Conservation (phyloP, 2,797 vertebrate genomes). For the Moxostoma hubbsi region DNA sequence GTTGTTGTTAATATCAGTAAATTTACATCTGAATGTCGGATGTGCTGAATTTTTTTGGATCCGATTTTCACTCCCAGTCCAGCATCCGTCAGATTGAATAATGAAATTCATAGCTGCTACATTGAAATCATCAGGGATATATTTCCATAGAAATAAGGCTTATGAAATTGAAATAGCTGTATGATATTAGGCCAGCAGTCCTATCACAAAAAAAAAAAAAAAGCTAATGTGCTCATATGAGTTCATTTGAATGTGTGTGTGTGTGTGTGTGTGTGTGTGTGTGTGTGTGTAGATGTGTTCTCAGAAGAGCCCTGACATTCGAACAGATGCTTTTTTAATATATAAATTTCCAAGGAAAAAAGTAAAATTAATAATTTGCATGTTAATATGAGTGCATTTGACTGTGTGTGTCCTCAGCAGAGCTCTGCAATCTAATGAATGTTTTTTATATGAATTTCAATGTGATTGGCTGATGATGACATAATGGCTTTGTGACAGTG, state of each 20-base stretch:
- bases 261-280: background rate
- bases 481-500: constrained; percentile 71
- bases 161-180: constrained; percentile 4
- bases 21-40: too few species aligned
- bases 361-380: background rate
- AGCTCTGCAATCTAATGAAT: constrained; percentile 49
- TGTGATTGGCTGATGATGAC: constrained; percentile 79
- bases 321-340: background rate
- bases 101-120: background rate
- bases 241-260: too few species aligned
- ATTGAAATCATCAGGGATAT: background rate
- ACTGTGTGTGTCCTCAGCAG: constrained; percentile 30
- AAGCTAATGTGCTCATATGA: too few species aligned
- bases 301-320: constrained; percentile 58
- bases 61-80: too few species aligned
- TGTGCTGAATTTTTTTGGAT: too few species aligned
- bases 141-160: background rate
- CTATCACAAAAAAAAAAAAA: background rate
- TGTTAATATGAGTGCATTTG: constrained; percentile 4
- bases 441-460: background rate
- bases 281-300: background rate
- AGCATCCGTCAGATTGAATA: background rate
- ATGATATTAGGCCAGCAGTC: background rate
- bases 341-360: background rate
- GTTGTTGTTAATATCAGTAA: too few species aligned